These are phyloP conservation scores for Chymomyza amoena DNA, from an alignment of 2,888 invertebrate genomes.

Conservation along the genomic window DNA sequence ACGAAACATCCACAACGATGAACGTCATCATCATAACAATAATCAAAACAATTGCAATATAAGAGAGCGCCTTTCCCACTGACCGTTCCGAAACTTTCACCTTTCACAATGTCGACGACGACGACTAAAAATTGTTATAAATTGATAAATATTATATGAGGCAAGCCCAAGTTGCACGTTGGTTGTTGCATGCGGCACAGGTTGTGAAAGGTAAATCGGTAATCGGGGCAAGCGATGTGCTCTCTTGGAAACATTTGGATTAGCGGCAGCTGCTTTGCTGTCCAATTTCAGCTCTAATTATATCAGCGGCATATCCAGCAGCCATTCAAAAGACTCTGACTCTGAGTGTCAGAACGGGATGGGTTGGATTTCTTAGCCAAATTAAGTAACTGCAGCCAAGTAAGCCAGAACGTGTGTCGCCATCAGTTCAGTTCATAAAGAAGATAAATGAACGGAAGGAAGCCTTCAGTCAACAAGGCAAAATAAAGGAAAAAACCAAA, in stretches of 20 bases:
- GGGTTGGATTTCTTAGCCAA: constrained; percentile 18
- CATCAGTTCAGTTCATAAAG: constrained; percentile 42
- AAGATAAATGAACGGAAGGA: constrained; percentile 56
- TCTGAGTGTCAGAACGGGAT: background rate
- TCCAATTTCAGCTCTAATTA: too few relatives aligned
- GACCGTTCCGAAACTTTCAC: too few relatives aligned
- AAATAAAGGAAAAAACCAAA: background rate
- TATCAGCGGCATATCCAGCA: too few relatives aligned
- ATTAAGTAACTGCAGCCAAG: constrained; percentile 23
- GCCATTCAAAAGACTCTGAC: background rate
- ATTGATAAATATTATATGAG: too few relatives aligned
- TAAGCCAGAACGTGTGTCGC: background rate
- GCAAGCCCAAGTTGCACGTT: too few relatives aligned
- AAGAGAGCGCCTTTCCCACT: background rate
- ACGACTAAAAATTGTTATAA: too few relatives aligned
- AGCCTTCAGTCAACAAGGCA: constrained; percentile 29
- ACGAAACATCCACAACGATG: background rate
- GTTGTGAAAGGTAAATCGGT: too few relatives aligned
- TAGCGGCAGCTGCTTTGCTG: too few relatives aligned
- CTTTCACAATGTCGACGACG: too few relatives aligned
- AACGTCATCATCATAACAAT: background rate
- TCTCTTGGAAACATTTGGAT: too few relatives aligned
- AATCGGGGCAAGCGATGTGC: too few relatives aligned
- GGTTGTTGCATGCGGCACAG: too few relatives aligned
- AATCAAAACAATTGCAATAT: background rate